These are phyloP conservation scores for Adelognathus sp. DNA, from an alignment of 2,888 invertebrate species.

Conservation along the genomic window DNA sequence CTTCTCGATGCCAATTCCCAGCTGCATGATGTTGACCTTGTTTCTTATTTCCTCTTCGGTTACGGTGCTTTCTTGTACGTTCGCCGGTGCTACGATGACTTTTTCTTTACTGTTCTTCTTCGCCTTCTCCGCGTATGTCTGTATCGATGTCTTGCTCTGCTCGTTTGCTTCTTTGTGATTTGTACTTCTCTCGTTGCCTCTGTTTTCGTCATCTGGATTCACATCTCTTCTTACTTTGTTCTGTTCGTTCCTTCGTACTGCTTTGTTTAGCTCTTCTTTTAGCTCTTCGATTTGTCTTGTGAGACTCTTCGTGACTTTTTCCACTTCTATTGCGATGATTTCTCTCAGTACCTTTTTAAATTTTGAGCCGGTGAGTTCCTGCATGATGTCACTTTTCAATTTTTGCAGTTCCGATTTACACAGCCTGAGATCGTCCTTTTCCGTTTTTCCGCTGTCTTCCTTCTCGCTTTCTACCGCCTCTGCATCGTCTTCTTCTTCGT, in stretches of 20 bases:
- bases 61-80: constrained; percentile 18
- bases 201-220: not conserved
- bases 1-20: constrained; percentile 38
- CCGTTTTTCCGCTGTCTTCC: not conserved
- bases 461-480: not conserved
- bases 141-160: too few species aligned
- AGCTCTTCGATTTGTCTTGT: not conserved
- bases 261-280: not conserved
- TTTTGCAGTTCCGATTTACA: not conserved
- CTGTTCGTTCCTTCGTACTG: not conserved
- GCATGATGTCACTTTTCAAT: not conserved
- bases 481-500: not conserved
- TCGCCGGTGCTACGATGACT: constrained; percentile 24
- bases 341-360: not conserved
- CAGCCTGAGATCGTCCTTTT: not conserved
- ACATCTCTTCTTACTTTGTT: not conserved
- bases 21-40: constrained; percentile 34
- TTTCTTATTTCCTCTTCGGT: constrained; percentile 46
- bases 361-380: not conserved
- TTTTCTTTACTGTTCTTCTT: constrained; percentile 14
- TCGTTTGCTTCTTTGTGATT: not conserved
- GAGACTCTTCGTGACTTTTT: not conserved
- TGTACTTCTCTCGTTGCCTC: not conserved
- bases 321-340: not conserved
- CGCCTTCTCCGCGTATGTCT: constrained; percentile 20